Conservation (phyloP, 2,113 vertebrate species). For the Himantopus leucocephalus region DNA sequence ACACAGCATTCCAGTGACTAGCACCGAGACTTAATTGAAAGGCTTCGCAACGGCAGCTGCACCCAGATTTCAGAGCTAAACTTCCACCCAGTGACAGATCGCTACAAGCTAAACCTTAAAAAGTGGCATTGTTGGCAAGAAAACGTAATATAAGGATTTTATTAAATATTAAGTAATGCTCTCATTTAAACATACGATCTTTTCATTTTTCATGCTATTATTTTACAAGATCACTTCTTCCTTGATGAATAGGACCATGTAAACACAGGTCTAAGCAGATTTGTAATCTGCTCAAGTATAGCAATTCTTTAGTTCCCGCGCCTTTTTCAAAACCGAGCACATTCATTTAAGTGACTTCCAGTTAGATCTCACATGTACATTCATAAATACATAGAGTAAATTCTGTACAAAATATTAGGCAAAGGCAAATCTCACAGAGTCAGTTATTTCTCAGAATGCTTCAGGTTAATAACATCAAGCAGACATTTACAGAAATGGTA, state of each 20-base stretch:
- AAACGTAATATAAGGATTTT: background rate
- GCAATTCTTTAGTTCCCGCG: background rate
- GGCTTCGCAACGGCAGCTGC: background rate
- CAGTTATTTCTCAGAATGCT: background rate
- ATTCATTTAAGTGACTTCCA: background rate
- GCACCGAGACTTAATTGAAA: background rate
- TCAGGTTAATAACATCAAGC: constrained; percentile 3
- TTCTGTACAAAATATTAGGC: background rate
- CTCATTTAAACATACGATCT: background rate
- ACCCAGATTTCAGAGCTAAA: background rate
- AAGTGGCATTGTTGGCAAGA: background rate
- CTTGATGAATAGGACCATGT: background rate
- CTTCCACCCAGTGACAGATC: background rate
- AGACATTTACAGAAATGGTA: constrained; percentile 14
- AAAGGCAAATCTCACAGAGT: background rate
- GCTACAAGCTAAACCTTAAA: background rate
- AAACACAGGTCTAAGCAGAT: background rate
- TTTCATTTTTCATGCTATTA: background rate
- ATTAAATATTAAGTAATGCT: background rate
- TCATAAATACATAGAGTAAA: background rate
- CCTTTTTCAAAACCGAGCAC: background rate
- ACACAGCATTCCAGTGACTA: background rate
- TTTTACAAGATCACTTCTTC: background rate
- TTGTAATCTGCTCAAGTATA: background rate
- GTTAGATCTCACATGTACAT: background rate